Conservation (phyloP, 1,140 invertebrate genomes). For the Drosophila lacteicornis region DNA sequence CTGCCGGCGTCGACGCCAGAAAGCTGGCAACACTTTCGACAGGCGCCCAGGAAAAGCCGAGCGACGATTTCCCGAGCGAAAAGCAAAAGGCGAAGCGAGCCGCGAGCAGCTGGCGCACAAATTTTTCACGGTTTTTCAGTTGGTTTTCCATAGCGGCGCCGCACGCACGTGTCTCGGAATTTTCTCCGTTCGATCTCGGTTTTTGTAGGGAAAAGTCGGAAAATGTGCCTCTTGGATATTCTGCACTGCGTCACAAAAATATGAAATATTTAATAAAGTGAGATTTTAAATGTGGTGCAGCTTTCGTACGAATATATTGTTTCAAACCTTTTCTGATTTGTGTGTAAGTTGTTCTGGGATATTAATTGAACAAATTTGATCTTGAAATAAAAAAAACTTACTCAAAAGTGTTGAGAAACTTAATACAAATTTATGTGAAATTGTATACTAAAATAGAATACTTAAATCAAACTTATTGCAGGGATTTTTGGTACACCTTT, state of each 20-base stretch:
- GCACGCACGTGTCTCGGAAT: conserved; percentile 75
- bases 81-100: conserved; percentile 20
- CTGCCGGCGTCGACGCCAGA: conserved; percentile 50
- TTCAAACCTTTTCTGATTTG: conserved; percentile 7
- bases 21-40: conserved; percentile 71
- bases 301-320: background rate
- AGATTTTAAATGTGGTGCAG: conserved; percentile 2
- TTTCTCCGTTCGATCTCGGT: conserved; percentile 25
- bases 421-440: background rate
- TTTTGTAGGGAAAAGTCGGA: conserved; percentile 21
- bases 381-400: too few species aligned
- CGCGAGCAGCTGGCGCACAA: conserved; percentile 42
- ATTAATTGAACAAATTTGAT: background rate
- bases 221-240: conserved; percentile 21
- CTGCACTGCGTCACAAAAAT: conserved; percentile 8
- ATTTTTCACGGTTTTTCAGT: conserved; percentile 61
- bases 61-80: conserved; percentile 26
- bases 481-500: background rate
- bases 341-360: conserved; percentile 7
- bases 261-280: conserved; percentile 4
- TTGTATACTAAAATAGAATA: too few species aligned
- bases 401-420: background rate
- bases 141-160: conserved; percentile 73
- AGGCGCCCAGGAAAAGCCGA: conserved; percentile 65
- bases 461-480: background rate